phyloP scores from a whole-genome alignment of 2,888 invertebrate species.

The Empis stercorea region DNA sequence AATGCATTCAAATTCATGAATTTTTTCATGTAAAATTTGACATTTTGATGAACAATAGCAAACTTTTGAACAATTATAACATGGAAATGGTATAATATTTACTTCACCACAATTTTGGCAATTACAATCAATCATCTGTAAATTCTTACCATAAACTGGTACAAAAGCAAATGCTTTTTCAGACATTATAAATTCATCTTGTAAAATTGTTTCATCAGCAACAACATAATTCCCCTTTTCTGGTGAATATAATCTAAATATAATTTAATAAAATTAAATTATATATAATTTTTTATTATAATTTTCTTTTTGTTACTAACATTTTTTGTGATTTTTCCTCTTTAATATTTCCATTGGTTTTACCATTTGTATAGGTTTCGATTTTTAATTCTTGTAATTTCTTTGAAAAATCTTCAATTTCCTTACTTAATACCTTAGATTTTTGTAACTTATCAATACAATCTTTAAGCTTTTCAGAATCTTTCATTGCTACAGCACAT shows the following conservation, averaged over 20 bases:
- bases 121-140: conserved; percentile 29
- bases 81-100: conserved; percentile 49
- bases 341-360: neutral
- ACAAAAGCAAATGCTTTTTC: conserved; percentile 73
- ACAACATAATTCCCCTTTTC: conserved; percentile 22
- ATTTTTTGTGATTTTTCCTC: conserved; percentile 5
- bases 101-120: conserved; percentile 60
- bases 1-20: conserved; percentile 58
- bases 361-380: neutral
- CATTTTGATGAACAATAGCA: conserved; percentile 53
- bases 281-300: too few relatives aligned
- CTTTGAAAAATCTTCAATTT: neutral
- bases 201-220: conserved; percentile 41
- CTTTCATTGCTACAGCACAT: conserved; percentile 2
- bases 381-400: neutral
- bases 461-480: conserved; percentile 3
- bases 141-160: conserved; percentile 35
- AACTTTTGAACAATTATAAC: conserved; percentile 46
- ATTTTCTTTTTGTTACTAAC: neutral
- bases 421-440: neutral
- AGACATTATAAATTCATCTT: conserved; percentile 60
- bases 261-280: too few relatives aligned
- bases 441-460: conserved; percentile 2
- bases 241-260: conserved; percentile 37
- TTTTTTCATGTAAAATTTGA: conserved; percentile 37